Percentiles rank a stretch among this genome's conserved stretches.
Evolutionary conservation across 2,797 vertebrate species (phyloP).

Genomic region (Clarias laeviceps): DNA sequence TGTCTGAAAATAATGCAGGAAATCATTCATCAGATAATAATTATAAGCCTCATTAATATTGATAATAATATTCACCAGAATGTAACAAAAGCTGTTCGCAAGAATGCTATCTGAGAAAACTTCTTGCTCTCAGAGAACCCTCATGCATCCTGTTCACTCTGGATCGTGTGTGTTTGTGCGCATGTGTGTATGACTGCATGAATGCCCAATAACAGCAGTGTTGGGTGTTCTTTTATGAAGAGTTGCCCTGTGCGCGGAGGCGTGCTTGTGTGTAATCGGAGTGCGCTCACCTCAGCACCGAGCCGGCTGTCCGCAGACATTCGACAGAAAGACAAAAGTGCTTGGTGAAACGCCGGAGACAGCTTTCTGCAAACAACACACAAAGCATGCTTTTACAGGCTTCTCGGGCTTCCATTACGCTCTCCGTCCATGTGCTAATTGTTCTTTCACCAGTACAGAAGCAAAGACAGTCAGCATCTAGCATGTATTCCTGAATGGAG

Average conservation of each 20-base stretch:
- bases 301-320: constrained; percentile 97
- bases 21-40: not conserved
- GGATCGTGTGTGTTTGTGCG: not conserved
- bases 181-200: constrained; percentile 7
- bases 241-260: constrained; percentile 8
- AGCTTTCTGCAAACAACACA: constrained; percentile 79
- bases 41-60: not conserved
- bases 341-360: constrained; percentile 95
- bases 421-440: constrained; percentile 8
- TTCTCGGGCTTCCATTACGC: constrained; percentile 29
- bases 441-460: constrained; percentile 9
- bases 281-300: constrained; percentile 89
- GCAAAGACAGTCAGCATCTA: not conserved
- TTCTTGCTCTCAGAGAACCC: not conserved
- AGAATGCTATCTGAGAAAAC: not conserved
- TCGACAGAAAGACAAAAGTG: constrained; percentile 95
- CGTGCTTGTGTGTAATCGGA: constrained; percentile 31
- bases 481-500: constrained; percentile 24
- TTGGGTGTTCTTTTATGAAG: not conserved
- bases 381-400: constrained; percentile 43
- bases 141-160: not conserved
- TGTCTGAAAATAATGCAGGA: too few relatives aligned
- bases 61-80: not conserved
- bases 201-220: constrained; percentile 19
- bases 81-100: not conserved